Conservation (phyloP, 64 coral and sea anemone species). For the Stichodactyla mertensii region DNA sequence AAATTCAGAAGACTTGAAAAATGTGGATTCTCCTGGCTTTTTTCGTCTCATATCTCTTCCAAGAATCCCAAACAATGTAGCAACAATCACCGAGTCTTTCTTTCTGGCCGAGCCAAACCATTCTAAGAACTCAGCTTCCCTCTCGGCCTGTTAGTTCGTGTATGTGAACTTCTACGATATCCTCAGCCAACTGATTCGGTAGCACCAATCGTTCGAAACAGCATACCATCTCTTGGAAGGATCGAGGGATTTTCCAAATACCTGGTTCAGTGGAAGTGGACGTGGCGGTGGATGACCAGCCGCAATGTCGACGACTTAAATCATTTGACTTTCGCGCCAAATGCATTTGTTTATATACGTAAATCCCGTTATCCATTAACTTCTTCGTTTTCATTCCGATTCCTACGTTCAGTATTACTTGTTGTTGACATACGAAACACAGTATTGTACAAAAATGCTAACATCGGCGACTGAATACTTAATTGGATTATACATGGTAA, state of each 20-base stretch:
- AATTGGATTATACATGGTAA: no score
- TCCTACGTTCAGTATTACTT: no score
- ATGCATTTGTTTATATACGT: no score
- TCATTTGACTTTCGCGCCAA: no score
- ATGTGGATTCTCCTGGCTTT: not conserved
- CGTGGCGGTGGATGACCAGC: not conserved
- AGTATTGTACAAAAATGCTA: no score
- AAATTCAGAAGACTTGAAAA: no score
- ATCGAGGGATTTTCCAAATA: constrained; percentile 16
- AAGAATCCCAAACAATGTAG: constrained; percentile 29
- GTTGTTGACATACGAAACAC: no score
- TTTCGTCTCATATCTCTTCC: not conserved
- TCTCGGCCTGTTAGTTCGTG: constrained; percentile 5
- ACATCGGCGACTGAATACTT: no score
- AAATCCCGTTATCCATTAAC: no score
- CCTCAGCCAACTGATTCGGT: constrained; percentile 14
- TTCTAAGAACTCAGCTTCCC: not conserved
- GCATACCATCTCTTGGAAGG: not conserved
- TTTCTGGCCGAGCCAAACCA: constrained; percentile 28
- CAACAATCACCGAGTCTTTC: constrained; percentile 7
- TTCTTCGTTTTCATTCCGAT: no score
- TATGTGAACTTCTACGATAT: constrained; percentile 19
- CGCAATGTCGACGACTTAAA: not conserved
- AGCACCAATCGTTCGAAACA: constrained; percentile 32
- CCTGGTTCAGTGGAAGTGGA: constrained; percentile 14